Percentiles rank a stretch among this genome's conserved stretches.
phyloP scores from a whole-genome alignment of 2,888 invertebrate genomes.

The Melanostoma scalare region DNA sequence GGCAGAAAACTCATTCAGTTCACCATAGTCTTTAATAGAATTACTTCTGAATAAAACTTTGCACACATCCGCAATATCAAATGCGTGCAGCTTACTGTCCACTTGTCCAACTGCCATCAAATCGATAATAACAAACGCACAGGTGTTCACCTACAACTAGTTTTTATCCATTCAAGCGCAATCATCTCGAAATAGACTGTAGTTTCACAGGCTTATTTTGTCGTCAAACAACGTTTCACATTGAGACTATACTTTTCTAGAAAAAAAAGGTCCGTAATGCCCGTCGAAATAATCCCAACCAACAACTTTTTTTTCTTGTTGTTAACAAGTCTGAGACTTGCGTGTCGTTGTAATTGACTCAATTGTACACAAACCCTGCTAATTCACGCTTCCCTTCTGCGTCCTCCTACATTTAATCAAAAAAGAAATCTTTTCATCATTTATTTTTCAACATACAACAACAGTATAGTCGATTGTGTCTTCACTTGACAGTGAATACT shows the following conservation, averaged over 20 bases:
- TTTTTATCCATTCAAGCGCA: conserved; percentile 20
- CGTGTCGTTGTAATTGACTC: conserved; percentile 32
- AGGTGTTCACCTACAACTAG: conserved; percentile 42
- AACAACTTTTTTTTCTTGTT: conserved; percentile 5
- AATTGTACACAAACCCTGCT: conserved; percentile 21
- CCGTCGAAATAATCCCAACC: background rate
- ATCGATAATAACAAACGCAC: conserved; percentile 13
- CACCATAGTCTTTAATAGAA: too few relatives aligned
- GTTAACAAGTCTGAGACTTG: conserved; percentile 23
- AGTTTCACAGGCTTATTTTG: conserved; percentile 21
- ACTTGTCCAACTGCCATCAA: background rate
- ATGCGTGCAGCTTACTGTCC: conserved; percentile 4
- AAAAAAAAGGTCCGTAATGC: conserved; percentile 15
- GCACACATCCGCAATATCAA: background rate
- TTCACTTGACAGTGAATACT: conserved; percentile 59
- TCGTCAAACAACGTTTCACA: conserved; percentile 42
- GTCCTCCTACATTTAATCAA: conserved; percentile 13
- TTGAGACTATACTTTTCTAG: background rate
- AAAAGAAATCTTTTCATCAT: conserved; percentile 5
- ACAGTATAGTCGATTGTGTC: conserved; percentile 42
- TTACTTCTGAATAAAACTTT: too few relatives aligned
- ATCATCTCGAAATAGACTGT: background rate
- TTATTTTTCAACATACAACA: conserved; percentile 6
- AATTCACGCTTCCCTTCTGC: conserved; percentile 8
- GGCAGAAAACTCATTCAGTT: too few relatives aligned